Percentiles rank a stretch among this genome's conserved stretches.
phyloP scores from a whole-genome alignment of 2,797 vertebrate genomes.

The Cheirogaleus major region DNA sequence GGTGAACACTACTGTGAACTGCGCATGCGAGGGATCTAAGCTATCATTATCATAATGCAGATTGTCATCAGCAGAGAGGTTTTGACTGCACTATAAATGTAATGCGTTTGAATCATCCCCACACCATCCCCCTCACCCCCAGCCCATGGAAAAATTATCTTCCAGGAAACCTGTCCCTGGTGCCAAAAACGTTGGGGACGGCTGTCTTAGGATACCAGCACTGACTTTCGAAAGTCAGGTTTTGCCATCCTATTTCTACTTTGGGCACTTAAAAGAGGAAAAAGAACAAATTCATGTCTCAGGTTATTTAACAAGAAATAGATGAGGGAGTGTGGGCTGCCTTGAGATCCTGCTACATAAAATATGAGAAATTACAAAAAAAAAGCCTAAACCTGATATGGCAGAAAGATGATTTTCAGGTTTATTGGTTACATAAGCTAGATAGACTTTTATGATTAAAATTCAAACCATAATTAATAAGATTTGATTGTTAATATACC shows the following conservation, averaged over 20 bases:
- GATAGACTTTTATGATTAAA: not conserved
- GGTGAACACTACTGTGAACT: no score
- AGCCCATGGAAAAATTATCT: no score
- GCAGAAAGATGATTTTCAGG: not conserved
- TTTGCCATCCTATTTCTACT: not conserved
- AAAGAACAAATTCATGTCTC: not conserved
- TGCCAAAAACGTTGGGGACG: no score
- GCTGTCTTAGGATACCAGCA: no score
- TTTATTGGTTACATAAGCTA: not conserved
- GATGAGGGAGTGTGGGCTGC: not conserved
- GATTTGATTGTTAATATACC: not conserved
- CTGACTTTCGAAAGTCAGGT: not conserved
- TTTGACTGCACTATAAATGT: no score
- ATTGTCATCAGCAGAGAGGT: no score
- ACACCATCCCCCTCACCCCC: no score
- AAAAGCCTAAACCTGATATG: not conserved
- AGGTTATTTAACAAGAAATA: not conserved
- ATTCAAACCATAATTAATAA: not conserved
- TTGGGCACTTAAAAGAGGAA: not conserved
- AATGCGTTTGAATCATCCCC: no score
- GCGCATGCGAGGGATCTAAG: no score
- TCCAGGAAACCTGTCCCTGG: no score
- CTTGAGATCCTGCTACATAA: not conserved
- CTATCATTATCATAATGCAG: no score
- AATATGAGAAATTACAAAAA: not conserved